Conservation (phyloP, 2,797 vertebrate species). For the Manis crassicaudata region DNA sequence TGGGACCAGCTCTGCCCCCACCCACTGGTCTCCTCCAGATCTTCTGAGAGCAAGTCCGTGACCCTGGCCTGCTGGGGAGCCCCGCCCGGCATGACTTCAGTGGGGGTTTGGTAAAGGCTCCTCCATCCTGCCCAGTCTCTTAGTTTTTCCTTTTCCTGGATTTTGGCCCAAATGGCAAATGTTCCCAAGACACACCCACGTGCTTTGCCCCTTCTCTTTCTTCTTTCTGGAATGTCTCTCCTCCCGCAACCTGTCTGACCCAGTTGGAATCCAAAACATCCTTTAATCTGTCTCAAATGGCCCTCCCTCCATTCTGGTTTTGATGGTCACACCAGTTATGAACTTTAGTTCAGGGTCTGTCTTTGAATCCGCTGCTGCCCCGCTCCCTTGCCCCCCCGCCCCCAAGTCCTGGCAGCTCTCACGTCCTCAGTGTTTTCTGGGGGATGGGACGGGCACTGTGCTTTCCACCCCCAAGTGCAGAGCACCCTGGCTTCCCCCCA, state of each 20-base stretch:
- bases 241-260: neutral
- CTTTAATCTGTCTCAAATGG: neutral
- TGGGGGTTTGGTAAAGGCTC: neutral
- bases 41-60: neutral
- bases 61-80: neutral
- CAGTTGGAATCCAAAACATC: neutral
- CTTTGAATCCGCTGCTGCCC: neutral
- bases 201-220: neutral
- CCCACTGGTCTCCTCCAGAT: neutral
- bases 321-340: neutral
- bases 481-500: neutral
- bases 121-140: too few species aligned
- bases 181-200: neutral
- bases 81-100: neutral
- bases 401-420: neutral
- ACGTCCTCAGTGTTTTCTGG: neutral
- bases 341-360: neutral
- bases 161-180: neutral
- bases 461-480: neutral
- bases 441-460: rapidly evolving
- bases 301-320: neutral
- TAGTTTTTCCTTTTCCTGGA: neutral
- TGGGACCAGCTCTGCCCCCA: neutral
- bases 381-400: too few species aligned
- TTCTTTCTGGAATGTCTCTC: neutral